These are phyloP conservation scores for Eustalomyia histrio DNA, from an alignment of 2,888 invertebrate species.

Conservation along the genomic window DNA sequence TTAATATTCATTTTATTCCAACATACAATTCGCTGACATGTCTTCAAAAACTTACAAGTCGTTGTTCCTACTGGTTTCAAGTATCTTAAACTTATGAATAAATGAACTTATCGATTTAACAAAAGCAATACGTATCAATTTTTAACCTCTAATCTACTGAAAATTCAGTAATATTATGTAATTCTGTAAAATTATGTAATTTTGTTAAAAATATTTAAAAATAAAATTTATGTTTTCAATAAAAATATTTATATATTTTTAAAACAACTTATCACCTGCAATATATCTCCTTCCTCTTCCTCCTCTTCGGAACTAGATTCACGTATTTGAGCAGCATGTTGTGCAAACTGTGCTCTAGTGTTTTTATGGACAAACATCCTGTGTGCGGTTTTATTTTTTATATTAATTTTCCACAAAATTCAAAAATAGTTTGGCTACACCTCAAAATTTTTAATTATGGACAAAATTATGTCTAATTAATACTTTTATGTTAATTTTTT, in stretches of 20 bases:
- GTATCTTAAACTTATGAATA: not conserved
- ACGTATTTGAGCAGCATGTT: slow-evolving; percentile 78
- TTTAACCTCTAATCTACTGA: slow-evolving; percentile 4
- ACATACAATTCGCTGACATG: not conserved
- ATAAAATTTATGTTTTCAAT: not conserved
- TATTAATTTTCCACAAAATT: slow-evolving; percentile 48
- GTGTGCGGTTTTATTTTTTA: slow-evolving; percentile 4
- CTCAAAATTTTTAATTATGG: not conserved
- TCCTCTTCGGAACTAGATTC: slow-evolving; percentile 82
- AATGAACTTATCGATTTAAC: slow-evolving; percentile 31
- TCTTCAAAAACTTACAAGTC: slow-evolving; percentile 9
- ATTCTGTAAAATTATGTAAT: slow-evolving; percentile 1
- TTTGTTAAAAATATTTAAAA: not conserved
- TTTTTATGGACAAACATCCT: slow-evolving; percentile 82
- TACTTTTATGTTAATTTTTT: slow-evolving; percentile 43
- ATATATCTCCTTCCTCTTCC: slow-evolving; percentile 81
- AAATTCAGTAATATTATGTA: slow-evolving; percentile 30
- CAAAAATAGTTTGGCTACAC: slow-evolving; percentile 23
- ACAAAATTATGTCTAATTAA: slow-evolving; percentile 7
- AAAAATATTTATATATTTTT: not conserved
- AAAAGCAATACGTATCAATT: not conserved
- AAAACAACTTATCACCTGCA: slow-evolving; percentile 73
- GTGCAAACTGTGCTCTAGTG: slow-evolving; percentile 72
- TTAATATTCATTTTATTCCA: no score
- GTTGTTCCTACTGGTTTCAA: slow-evolving; percentile 29